Conservation (phyloP, 2,797 vertebrate species). For the Helicolenus hilgendorfi region DNA sequence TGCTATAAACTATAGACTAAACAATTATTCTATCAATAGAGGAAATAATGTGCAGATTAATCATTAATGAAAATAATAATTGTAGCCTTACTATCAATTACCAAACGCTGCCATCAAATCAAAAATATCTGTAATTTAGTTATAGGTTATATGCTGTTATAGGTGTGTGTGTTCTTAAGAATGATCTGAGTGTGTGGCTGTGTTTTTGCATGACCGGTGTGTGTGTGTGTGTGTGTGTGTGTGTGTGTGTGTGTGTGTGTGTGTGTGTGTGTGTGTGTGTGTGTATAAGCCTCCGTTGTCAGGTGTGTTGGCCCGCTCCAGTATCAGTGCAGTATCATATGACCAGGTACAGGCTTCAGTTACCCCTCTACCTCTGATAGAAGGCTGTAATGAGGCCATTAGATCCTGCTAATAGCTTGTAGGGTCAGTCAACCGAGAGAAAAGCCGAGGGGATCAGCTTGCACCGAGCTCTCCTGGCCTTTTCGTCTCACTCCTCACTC, state of each 20-base stretch:
- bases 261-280: conserved; percentile 6
- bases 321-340: conserved; percentile 72
- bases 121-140: no score
- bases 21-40: no score
- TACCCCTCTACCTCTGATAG: conserved; percentile 74
- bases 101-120: background rate
- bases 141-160: no score
- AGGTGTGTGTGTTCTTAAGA: background rate
- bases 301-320: conserved; percentile 67
- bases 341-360: conserved; percentile 73
- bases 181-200: background rate
- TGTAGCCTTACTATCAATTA: background rate
- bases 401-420: conserved; percentile 95
- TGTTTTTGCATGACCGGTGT: background rate
- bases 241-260: conserved; percentile 12
- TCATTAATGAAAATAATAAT: background rate
- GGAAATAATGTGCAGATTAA: no score
- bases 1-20: background rate
- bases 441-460: conserved; percentile 87
- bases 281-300: conserved; percentile 15
- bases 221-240: background rate
- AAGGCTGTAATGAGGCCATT: conserved; percentile 96
- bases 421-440: conserved; percentile 89
- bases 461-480: conserved; percentile 16
- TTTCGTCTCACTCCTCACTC: background rate